Evolutionary conservation across 2,797 vertebrate genomes (phyloP).

Genomic region (Chromis chromis): DNA sequence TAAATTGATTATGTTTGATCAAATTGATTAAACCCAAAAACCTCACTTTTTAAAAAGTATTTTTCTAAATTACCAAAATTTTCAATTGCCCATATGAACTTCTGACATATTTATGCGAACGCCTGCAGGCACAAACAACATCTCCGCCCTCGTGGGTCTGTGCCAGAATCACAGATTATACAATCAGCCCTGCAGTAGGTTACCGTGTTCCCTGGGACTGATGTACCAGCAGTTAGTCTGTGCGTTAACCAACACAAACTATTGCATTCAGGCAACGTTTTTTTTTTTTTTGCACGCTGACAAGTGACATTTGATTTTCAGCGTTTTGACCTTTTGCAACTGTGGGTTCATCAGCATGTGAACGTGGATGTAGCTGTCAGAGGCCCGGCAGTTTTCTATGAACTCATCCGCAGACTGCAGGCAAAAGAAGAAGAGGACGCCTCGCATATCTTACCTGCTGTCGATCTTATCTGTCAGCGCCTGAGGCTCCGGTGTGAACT

Average conservation of each 20-base stretch:
- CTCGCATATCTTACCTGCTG: slow-evolving; percentile 51
- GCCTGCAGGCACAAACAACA: slow-evolving; percentile 26
- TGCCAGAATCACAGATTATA: slow-evolving; percentile 46
- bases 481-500: neutral
- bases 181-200: slow-evolving; percentile 48
- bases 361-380: slow-evolving; percentile 6
- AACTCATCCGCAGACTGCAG: slow-evolving; percentile 19
- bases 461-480: slow-evolving; percentile 38
- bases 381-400: slow-evolving; percentile 11
- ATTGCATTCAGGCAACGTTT: slow-evolving; percentile 27
- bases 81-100: slow-evolving; percentile 28
- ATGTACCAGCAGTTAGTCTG: slow-evolving; percentile 46
- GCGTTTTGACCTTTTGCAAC: slow-evolving; percentile 39
- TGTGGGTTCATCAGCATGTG: slow-evolving; percentile 30
- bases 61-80: slow-evolving; percentile 8
- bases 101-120: slow-evolving; percentile 31
- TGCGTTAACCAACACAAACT: slow-evolving; percentile 26
- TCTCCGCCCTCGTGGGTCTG: slow-evolving; percentile 13
- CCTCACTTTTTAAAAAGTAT: neutral
- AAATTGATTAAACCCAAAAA: neutral
- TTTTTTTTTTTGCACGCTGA: slow-evolving; percentile 29
- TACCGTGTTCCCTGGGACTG: slow-evolving; percentile 46
- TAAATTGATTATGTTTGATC: neutral
- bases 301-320: slow-evolving; percentile 65
- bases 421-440: slow-evolving; percentile 23